Conservation (phyloP, 64 coral and sea anemone genomes). For the Dendrophyllia cribrosa region DNA sequence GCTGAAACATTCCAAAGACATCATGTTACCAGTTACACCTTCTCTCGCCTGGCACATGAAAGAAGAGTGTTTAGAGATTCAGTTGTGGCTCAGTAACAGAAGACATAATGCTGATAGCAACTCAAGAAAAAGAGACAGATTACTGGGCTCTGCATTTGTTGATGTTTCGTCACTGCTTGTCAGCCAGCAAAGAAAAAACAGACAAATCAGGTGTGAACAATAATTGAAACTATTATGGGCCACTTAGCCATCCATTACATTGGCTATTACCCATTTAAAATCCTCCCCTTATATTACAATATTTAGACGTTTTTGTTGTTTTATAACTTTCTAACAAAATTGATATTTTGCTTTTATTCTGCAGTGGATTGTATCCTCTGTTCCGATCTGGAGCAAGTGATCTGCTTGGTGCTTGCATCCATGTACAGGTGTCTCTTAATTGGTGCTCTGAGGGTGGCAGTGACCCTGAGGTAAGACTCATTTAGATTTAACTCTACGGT, state of each 20-base stretch:
- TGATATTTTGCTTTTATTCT: slow-evolving; percentile 5
- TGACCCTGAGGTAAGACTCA: slow-evolving; percentile 3
- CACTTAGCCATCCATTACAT: too few relatives aligned
- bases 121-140: slow-evolving; percentile 83
- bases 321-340: background rate
- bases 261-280: too few relatives aligned
- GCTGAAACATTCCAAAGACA: slow-evolving; percentile 67
- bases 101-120: slow-evolving; percentile 4
- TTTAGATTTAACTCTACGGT: background rate
- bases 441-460: background rate
- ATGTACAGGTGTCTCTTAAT: slow-evolving; percentile 72
- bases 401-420: slow-evolving; percentile 76
- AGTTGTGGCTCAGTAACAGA: slow-evolving; percentile 83
- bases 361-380: slow-evolving; percentile 80
- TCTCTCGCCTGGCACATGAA: slow-evolving; percentile 87
- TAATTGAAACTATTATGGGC: too few relatives aligned
- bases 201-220: background rate
- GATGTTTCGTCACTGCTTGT: slow-evolving; percentile 74
- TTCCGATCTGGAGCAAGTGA: slow-evolving; percentile 82
- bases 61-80: slow-evolving; percentile 90
- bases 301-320: too few relatives aligned
- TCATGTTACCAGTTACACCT: slow-evolving; percentile 38
- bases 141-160: slow-evolving; percentile 93
- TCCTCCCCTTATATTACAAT: too few relatives aligned
- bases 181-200: background rate